Percentiles rank a stretch among this genome's conserved stretches.
Evolutionary conservation across 1,140 invertebrate genomes (phyloP).

Genomic region (Scylla paramamosain): DNA sequence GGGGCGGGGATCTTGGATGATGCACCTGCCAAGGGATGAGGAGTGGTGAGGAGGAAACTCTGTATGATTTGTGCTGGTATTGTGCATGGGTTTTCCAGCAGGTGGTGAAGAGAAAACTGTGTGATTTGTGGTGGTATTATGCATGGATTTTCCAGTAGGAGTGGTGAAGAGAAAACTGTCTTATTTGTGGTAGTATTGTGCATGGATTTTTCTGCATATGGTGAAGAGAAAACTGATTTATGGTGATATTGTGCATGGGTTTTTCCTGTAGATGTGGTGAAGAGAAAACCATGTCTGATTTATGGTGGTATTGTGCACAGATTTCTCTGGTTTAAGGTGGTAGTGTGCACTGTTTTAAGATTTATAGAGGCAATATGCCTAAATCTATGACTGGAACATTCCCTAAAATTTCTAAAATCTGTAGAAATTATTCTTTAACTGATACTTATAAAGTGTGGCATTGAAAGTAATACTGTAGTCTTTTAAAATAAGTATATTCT

Average conservation of each 20-base stretch:
- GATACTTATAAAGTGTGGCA: no score
- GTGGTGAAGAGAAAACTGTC: background rate
- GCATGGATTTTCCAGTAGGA: background rate
- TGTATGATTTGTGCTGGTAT: background rate
- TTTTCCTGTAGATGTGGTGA: no score
- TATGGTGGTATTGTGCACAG: background rate
- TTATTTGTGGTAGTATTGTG: background rate
- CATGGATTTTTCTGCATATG: no score
- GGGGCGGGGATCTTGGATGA: slow-evolving; percentile 62
- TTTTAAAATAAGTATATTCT: no score
- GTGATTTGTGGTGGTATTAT: background rate
- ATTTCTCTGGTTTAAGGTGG: no score
- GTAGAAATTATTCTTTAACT: no score
- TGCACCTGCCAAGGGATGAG: background rate
- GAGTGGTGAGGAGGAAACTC: background rate
- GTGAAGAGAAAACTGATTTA: background rate
- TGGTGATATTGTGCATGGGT: background rate
- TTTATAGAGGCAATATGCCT: background rate
- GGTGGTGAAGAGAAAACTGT: background rate
- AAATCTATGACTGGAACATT: background rate
- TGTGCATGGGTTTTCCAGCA: background rate
- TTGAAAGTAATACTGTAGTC: no score
- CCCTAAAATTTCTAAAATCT: no score
- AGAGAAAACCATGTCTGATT: background rate
- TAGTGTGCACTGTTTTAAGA: no score